Evolutionary conservation across 2,888 invertebrate genomes (phyloP), one percentile per base, ranked within the genome.

Genomic region (Philonicus albiceps): DNA sequence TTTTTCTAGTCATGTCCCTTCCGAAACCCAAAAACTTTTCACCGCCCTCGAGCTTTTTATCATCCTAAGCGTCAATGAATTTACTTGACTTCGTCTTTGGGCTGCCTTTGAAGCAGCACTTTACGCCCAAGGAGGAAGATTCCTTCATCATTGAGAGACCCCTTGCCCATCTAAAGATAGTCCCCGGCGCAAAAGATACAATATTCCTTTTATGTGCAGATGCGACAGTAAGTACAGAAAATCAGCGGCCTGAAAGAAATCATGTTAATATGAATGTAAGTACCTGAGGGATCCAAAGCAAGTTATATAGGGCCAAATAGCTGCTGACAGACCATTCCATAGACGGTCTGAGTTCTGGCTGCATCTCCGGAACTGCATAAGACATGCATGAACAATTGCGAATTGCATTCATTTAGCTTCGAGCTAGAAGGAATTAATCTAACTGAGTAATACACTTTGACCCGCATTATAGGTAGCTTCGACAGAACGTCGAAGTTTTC

Each of bases 191-290:
- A 16, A 7, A 34, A 30, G 13, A 13, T 27, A 84, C 73, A 40
- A 84, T 84, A 84, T 84, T 84, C 40, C 43, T 40, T n/a, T 84
- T 84, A 73, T 84, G 43, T 49, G 72, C 72, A 27, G 16, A 27
- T 64, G 3, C 81, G 11, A 55, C 6, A n/a, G n/a, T 81, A 31
- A 40, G 75, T 72, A 49, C 22, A 64, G 86, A 37, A 73, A 86
- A 86, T 84, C 86, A 84, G 49, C 86, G 86, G 86, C 87, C 85
- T 81, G 86, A 53, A 86, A 87, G 86, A 72, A 85, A 86, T 86
- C 55, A 84, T 85, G 64, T 87, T 87, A 85, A 86, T 86, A 84
- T 53, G n/a, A 53, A 1, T 53, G 7, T 19, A 34, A 37, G n/a
- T 53, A 22, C 11, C 19, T 64, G 11, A 1, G 74, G 19, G 34